Conservation (phyloP, 2,797 vertebrate genomes). For the Columba guinea region DNA sequence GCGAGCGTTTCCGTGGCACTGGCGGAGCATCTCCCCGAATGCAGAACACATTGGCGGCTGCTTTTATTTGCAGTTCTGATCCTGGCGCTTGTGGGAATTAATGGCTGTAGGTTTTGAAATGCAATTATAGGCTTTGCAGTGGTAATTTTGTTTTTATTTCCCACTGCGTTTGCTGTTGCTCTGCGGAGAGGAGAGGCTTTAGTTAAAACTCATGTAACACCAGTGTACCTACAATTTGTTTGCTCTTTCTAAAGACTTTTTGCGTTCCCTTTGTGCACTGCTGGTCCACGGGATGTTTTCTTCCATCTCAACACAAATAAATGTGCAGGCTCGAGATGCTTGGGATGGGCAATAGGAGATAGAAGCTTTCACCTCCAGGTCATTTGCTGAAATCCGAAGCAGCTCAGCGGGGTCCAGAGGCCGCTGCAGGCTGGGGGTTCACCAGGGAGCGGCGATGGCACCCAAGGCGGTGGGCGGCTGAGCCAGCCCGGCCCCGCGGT, state of each 20-base stretch:
- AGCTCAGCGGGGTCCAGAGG: not conserved
- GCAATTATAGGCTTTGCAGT: constrained; percentile 62
- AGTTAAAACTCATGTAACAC: constrained; percentile 37
- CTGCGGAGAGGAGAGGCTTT: not conserved
- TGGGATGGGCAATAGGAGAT: not conserved
- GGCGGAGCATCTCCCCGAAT: not conserved
- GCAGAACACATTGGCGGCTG: not conserved
- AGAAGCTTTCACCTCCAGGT: not conserved
- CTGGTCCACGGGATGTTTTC: not conserved
- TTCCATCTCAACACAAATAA: constrained; percentile 4
- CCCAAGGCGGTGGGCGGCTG: accelerated
- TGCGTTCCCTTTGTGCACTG: not conserved
- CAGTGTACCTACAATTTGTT: not conserved
- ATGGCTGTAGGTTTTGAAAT: constrained; percentile 58
- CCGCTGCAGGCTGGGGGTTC: not conserved
- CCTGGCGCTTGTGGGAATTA: constrained; percentile 13
- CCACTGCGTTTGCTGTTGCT: constrained; percentile 48
- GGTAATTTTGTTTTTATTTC: constrained; percentile 66
- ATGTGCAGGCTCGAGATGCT: accelerated
- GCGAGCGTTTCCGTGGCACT: accelerated
- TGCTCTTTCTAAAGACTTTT: constrained; percentile 41
- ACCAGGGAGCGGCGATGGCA: not conserved
- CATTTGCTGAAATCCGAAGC: not conserved
- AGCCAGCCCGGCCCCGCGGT: not conserved
- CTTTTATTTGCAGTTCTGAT: constrained; percentile 21